A percentile compares a stretch with the other conserved stretches of the same genome.
Conservation (phyloP, 30 jellyfish, hydroid and myxozoan genomes). For the Phacellophora camtschatica region DNA sequence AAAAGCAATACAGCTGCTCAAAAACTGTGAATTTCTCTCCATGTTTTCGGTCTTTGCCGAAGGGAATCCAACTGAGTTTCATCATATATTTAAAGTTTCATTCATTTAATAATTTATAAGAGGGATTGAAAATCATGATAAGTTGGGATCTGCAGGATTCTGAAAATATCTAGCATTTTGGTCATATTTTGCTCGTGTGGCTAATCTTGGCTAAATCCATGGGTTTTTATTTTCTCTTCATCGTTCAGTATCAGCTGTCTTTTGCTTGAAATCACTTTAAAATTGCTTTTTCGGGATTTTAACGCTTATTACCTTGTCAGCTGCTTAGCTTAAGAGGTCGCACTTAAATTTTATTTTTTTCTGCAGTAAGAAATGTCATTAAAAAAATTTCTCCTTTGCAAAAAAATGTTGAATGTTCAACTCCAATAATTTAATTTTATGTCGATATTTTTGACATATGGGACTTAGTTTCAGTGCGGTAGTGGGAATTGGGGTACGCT, state of each 20-base stretch:
- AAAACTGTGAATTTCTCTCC: background rate
- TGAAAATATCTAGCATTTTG: conserved; percentile 31
- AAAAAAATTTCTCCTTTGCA: no score
- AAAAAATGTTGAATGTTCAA: no score
- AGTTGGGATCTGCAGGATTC: conserved; percentile 25
- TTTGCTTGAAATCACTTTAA: background rate
- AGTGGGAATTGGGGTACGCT: no score
- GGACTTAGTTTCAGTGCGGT: no score
- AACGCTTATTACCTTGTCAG: no score
- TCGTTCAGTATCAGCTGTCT: conserved; percentile 16
- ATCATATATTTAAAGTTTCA: conserved; percentile 21
- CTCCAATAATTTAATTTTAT: no score
- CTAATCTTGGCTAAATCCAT: conserved; percentile 16
- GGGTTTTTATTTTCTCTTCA: conserved; percentile 4
- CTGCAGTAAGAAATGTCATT: no score
- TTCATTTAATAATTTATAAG: background rate
- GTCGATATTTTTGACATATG: no score
- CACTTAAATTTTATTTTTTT: no score
- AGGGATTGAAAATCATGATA: conserved; percentile 33
- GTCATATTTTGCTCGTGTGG: background rate
- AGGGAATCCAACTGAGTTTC: conserved; percentile 43
- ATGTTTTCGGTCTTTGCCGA: background rate
- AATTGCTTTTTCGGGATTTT: background rate
- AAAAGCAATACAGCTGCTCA: conserved; percentile 46
- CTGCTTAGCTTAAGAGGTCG: no score